Conservation (phyloP, 2,113 vertebrate species). For the Drymodes brunneopygia region DNA sequence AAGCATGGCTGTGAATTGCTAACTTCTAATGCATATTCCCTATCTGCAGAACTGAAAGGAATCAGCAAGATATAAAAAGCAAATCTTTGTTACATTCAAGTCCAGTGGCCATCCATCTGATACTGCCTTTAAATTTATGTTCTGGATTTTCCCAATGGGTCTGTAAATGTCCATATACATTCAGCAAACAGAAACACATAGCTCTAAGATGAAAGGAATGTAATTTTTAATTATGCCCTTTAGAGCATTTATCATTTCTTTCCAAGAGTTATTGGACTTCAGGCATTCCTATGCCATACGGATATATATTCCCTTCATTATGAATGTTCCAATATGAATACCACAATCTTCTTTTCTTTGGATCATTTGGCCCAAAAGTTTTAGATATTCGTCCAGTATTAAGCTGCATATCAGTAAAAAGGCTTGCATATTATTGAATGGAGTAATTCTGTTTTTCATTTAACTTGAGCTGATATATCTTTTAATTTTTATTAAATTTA, state of each 20-base stretch:
- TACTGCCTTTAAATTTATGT: neutral
- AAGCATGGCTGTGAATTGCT: neutral
- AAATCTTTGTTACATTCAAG: neutral
- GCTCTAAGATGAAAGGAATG: conserved; percentile 35
- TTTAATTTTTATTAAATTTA: neutral
- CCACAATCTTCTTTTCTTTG: neutral
- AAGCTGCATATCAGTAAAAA: neutral
- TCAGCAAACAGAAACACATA: conserved; percentile 38
- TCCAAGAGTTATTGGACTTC: conserved; percentile 17
- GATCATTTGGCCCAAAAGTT: neutral
- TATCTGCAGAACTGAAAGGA: neutral
- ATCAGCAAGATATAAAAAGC: neutral
- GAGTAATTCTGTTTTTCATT: neutral
- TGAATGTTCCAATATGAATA: neutral
- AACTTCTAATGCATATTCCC: neutral
- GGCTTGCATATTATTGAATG: neutral
- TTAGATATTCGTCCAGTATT: neutral
- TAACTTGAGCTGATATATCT: neutral
- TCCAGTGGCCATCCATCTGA: neutral
- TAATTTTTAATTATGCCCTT: conserved; percentile 39
- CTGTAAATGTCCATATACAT: conserved; percentile 17
- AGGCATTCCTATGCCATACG: conserved; percentile 1
- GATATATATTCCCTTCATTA: neutral
- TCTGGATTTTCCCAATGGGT: conserved; percentile 19
- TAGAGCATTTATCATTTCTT: conserved; percentile 31